Evolutionary conservation across 2,113 vertebrate genomes (phyloP).

Genomic region (Phyllostomus hastatus): DNA sequence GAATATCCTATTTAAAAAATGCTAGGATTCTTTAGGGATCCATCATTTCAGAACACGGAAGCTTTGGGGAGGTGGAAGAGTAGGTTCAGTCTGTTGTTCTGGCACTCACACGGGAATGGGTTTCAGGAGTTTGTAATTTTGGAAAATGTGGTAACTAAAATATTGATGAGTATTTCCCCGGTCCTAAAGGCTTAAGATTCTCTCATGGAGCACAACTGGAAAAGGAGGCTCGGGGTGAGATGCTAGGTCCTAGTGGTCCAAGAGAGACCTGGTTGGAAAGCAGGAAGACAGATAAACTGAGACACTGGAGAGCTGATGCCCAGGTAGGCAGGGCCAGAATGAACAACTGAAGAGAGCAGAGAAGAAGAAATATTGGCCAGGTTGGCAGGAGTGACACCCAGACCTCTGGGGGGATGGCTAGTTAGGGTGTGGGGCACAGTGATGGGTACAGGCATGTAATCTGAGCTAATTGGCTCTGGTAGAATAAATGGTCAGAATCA

Average conservation of each 20-base stretch:
- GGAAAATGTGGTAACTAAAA: not conserved
- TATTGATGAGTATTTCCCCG: not conserved
- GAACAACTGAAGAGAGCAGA: not conserved
- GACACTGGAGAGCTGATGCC: not conserved
- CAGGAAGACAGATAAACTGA: not conserved
- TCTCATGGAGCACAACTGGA: not conserved
- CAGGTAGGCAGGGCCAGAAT: not conserved
- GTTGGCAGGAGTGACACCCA: not conserved
- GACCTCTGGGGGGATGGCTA: not conserved
- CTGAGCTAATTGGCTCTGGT: not conserved
- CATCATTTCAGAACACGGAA: not conserved
- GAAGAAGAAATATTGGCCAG: not conserved
- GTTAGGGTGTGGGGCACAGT: not conserved
- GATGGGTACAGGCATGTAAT: not conserved
- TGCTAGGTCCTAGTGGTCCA: not conserved
- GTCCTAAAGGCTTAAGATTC: not conserved
- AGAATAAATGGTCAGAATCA: not conserved
- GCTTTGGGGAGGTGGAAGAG: not conserved
- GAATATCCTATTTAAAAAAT: not conserved
- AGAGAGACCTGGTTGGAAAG: not conserved
- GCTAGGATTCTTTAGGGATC: not conserved
- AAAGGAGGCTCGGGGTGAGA: not conserved
- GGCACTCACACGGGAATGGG: not conserved
- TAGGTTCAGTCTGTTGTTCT: not conserved
- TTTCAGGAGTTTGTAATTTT: not conserved